Evolutionary conservation across 2,797 vertebrate genomes (phyloP).

Genomic region (Cirrhinus mrigala): DNA sequence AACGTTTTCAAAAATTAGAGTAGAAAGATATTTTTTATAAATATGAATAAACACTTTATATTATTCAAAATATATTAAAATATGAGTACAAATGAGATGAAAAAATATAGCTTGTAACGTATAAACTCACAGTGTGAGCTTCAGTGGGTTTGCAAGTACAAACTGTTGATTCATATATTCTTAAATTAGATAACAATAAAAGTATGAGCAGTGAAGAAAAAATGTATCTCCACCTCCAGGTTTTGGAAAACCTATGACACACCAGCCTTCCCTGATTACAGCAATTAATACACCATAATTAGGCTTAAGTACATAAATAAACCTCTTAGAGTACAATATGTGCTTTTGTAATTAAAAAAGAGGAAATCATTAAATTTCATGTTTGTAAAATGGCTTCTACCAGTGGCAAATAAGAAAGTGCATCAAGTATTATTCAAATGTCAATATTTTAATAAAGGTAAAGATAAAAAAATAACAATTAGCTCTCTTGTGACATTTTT

Average conservation of each 20-base stretch:
- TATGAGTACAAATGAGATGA: background rate
- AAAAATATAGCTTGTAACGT: background rate
- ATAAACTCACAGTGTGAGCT: background rate
- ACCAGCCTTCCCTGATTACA: background rate
- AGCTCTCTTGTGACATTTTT: background rate
- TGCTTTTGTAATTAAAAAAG: background rate
- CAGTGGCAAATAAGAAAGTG: conserved; percentile 47
- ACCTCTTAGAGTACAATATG: background rate
- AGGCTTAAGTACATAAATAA: background rate
- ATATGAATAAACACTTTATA: background rate
- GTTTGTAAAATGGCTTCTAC: conserved; percentile 53
- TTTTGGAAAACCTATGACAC: background rate
- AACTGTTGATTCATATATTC: background rate
- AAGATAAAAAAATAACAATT: background rate
- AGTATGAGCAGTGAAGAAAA: background rate
- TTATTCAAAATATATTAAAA: background rate
- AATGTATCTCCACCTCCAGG: background rate
- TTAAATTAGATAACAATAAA: background rate
- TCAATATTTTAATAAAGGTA: background rate
- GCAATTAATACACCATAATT: background rate
- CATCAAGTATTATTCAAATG: conserved; percentile 23
- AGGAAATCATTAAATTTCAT: background rate
- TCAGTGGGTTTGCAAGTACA: background rate
- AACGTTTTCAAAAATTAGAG: background rate
- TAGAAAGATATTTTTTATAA: too few relatives aligned